These are phyloP conservation scores for Anarrhichthys ocellatus DNA, from an alignment of 2,113 vertebrate species.

Conservation along the genomic window DNA sequence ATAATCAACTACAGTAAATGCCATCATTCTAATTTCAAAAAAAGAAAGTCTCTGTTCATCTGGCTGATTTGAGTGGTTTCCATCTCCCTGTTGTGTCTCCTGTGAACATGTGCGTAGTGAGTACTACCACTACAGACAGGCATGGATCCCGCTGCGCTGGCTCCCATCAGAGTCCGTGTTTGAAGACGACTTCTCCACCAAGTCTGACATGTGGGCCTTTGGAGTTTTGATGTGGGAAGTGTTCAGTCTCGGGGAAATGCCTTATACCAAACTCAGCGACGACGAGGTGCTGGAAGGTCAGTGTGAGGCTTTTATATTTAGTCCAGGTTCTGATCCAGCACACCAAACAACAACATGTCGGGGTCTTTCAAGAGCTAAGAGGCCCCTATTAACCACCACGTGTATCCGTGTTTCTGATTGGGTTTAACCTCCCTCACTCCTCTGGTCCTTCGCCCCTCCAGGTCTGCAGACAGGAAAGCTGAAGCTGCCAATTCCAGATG, in stretches of 20 bases:
- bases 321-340: not conserved
- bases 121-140: conserved; percentile 97
- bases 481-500: conserved; percentile 88
- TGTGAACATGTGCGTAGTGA: conserved; percentile 81
- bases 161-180: conserved; percentile 93
- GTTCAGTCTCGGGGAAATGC: conserved; percentile 94
- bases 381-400: not conserved
- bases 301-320: conserved; percentile 31
- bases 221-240: conserved; percentile 99
- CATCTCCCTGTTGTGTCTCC: conserved; percentile 5
- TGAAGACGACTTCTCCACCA: conserved; percentile 96
- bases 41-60: not conserved
- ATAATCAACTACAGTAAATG: not conserved
- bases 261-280: conserved; percentile 87
- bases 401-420: not conserved
- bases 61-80: conserved; percentile 12
- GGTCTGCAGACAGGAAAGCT: conserved; percentile 90
- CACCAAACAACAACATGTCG: not conserved
- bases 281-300: conserved; percentile 94
- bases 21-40: not conserved
- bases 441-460: conserved; percentile 52
- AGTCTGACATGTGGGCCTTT: conserved; percentile 96
- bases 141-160: conserved; percentile 97
- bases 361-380: not conserved
- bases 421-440: not conserved